These are phyloP conservation scores for Corythaeola cristata DNA, from an alignment of 2,113 vertebrate genomes.

Conservation along the genomic window DNA sequence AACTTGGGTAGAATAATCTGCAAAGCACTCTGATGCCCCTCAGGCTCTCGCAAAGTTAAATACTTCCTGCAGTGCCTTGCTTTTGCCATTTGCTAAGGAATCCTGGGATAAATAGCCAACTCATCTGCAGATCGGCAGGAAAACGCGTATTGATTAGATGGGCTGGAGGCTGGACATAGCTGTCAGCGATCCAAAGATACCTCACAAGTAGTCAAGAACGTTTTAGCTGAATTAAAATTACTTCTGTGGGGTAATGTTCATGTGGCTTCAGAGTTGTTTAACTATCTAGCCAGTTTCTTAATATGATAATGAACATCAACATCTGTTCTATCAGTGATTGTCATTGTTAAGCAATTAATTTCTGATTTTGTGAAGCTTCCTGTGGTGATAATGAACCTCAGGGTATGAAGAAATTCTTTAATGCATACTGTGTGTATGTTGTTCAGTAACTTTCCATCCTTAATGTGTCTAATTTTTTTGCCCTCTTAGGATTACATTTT, in stretches of 20 bases:
- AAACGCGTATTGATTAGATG: background rate
- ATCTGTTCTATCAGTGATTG: background rate
- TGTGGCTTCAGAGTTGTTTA: background rate
- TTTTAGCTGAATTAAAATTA: background rate
- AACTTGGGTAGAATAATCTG: background rate
- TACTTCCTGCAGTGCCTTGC: background rate
- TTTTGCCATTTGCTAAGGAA: slow-evolving; percentile 27
- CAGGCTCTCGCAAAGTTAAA: background rate
- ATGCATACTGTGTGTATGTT: background rate
- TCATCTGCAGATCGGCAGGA: background rate
- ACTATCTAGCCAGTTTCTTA: background rate
- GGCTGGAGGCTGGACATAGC: background rate
- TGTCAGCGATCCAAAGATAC: background rate
- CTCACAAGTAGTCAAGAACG: background rate
- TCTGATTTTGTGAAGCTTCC: background rate
- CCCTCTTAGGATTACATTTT: background rate
- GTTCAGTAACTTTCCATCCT: background rate
- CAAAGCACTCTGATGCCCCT: background rate
- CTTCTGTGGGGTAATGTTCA: background rate
- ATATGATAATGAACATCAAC: background rate
- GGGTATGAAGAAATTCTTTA: background rate
- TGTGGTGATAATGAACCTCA: background rate
- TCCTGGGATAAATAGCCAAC: background rate
- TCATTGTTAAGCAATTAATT: slow-evolving; percentile 10
- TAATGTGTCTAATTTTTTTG: background rate